Percentiles rank a stretch among this genome's conserved stretches.
phyloP scores from a whole-genome alignment of 92 coral and sea anemone genomes.

The Blastomussa wellsi region DNA sequence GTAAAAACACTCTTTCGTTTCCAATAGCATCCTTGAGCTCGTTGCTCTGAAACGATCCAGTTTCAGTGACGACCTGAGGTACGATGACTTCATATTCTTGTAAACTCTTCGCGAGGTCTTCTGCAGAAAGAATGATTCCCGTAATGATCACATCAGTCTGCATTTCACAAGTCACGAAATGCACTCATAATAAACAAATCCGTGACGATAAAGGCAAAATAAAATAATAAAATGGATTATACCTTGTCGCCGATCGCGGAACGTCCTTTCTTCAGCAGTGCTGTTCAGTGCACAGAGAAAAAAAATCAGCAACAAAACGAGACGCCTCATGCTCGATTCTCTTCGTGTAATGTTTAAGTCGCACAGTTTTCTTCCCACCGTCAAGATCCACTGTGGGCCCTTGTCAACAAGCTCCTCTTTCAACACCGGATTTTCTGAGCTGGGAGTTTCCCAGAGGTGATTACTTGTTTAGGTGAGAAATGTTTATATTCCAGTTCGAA shows the following conservation, averaged over 20 bases:
- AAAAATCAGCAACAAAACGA: conserved; percentile 8
- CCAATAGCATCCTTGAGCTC: conserved; percentile 16
- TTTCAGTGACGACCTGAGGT: conserved; percentile 33
- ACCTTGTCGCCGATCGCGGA: conserved; percentile 51
- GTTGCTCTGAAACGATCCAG: conserved; percentile 29
- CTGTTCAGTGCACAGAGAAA: not conserved
- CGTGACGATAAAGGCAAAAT: conserved; percentile 9
- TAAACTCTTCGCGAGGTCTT: conserved; percentile 37
- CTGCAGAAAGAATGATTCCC: conserved; percentile 26
- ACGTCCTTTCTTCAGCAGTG: not conserved
- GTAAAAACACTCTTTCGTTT: conserved; percentile 41
- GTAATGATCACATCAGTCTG: conserved; percentile 10
- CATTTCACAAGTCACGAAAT: conserved; percentile 29
- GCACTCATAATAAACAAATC: not conserved
- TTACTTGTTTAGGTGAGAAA: not conserved
- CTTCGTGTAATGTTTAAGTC: not conserved
- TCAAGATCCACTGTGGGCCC: not conserved
- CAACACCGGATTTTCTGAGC: conserved; percentile 18
- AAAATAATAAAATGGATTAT: not conserved
- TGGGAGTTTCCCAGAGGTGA: conserved; percentile 11
- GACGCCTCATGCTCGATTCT: not conserved
- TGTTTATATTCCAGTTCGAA: not conserved
- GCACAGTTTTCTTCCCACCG: not conserved
- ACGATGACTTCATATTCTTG: conserved; percentile 47
- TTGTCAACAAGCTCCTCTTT: conserved; percentile 19